These are phyloP conservation scores for Proteles cristata DNA, from an alignment of 2,113 vertebrate species.

Conservation along the genomic window DNA sequence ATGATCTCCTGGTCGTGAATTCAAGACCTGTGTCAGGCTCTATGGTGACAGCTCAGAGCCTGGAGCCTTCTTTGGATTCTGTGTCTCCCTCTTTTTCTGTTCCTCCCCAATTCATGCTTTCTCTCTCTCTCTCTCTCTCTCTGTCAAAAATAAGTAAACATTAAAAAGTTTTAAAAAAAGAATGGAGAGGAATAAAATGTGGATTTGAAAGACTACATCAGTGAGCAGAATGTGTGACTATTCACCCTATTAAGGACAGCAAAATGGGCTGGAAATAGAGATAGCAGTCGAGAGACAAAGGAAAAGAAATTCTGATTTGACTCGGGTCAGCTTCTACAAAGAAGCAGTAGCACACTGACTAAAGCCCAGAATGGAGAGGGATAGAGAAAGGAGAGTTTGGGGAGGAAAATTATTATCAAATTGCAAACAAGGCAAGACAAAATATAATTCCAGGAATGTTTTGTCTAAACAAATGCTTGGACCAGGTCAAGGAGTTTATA, in stretches of 20 bases:
- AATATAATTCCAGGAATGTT: not conserved
- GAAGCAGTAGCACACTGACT: not conserved
- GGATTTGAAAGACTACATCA: not conserved
- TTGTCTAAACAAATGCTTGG: not conserved
- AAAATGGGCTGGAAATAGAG: not conserved
- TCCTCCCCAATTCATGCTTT: no score
- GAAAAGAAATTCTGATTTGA: not conserved
- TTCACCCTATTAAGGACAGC: not conserved
- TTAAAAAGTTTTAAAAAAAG: no score
- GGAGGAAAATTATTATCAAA: not conserved
- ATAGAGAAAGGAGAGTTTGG: rapidly evolving
- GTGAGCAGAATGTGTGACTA: not conserved
- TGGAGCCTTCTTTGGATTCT: no score
- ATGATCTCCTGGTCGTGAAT: no score
- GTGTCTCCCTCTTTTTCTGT: no score
- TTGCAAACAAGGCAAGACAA: not conserved
- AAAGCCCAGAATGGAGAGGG: not conserved
- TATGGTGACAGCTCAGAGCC: no score
- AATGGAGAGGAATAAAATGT: not conserved
- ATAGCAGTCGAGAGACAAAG: not conserved
- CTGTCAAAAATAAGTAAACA: no score
- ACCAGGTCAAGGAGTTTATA: not conserved
- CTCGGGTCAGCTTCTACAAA: not conserved
- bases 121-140: no score
- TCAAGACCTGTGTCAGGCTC: no score